Evolutionary conservation across 2,113 vertebrate species (phyloP).

Genomic region (Castor canadensis): DNA sequence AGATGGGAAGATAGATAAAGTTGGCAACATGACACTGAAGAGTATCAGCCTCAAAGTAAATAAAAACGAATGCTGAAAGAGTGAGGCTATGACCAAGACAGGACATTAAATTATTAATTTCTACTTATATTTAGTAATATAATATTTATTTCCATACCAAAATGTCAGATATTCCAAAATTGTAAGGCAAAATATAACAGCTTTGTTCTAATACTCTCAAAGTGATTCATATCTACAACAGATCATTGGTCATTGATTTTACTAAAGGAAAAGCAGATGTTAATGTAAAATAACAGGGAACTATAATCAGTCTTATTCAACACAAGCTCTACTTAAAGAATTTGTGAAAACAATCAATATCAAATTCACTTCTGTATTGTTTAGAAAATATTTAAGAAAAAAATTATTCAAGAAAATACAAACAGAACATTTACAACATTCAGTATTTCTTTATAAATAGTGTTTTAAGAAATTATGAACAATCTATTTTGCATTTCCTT

Average conservation of each 20-base stretch:
- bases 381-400: constrained; percentile 11
- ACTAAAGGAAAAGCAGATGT: not conserved
- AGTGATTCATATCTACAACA: not conserved
- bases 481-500: not conserved
- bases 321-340: not conserved
- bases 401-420: not conserved
- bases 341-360: not conserved
- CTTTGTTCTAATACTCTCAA: not conserved
- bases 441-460: not conserved
- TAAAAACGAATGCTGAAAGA: not conserved
- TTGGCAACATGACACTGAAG: not conserved
- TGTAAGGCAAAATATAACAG: not conserved
- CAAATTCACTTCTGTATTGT: not conserved
- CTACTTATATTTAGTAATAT: not conserved
- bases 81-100: not conserved
- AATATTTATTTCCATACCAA: not conserved
- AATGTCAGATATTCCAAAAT: not conserved
- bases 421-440: not conserved
- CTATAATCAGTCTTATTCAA: not conserved
- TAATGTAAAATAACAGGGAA: not conserved
- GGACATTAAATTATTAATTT: not conserved
- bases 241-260: not conserved
- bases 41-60: not conserved
- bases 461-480: not conserved
- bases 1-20: not conserved